phyloP scores from a whole-genome alignment of 2,113 vertebrate species.

The Salvelinus namaycush region DNA sequence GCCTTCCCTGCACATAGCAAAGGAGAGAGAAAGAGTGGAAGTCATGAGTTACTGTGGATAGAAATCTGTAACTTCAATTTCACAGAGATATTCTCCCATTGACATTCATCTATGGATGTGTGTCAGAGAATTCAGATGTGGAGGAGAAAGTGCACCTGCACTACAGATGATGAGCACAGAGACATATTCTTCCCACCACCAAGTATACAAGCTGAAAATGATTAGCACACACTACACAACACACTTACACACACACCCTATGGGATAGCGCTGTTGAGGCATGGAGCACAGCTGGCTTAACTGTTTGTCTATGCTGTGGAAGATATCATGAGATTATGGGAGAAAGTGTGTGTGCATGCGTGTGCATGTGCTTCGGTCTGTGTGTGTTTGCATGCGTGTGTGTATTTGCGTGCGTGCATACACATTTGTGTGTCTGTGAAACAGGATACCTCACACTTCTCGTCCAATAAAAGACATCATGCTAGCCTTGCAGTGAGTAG shows the following conservation, averaged over 20 bases:
- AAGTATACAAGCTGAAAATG: conserved; percentile 41
- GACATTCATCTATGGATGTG: conserved; percentile 20
- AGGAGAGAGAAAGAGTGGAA: background rate
- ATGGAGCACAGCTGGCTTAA: conserved; percentile 51
- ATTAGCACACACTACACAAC: conserved; percentile 24
- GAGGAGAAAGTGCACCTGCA: conserved; percentile 50
- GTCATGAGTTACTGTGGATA: too few species aligned
- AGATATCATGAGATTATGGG: background rate
- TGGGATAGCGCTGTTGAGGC: conserved; percentile 40
- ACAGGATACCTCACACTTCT: conserved; percentile 59
- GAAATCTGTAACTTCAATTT: background rate
- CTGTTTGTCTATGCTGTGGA: conserved; percentile 33
- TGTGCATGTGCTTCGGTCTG: background rate
- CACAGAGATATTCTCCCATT: background rate
- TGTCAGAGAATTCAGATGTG: conserved; percentile 43
- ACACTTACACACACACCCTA: background rate
- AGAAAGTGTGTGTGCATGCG: too few species aligned
- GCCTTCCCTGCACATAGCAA: conserved; percentile 2
- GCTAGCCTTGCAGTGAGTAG: conserved; percentile 66
- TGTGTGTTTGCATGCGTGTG: conserved; percentile 9
- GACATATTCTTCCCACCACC: conserved; percentile 53
- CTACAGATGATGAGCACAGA: conserved; percentile 51
- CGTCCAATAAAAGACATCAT: conserved; percentile 62
- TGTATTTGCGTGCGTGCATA: conserved; percentile 26
- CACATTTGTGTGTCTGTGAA: conserved; percentile 33